Base-by-base conservation (phyloP, 2,888 invertebrate genomes). In the Cotesia congregata region DNA sequence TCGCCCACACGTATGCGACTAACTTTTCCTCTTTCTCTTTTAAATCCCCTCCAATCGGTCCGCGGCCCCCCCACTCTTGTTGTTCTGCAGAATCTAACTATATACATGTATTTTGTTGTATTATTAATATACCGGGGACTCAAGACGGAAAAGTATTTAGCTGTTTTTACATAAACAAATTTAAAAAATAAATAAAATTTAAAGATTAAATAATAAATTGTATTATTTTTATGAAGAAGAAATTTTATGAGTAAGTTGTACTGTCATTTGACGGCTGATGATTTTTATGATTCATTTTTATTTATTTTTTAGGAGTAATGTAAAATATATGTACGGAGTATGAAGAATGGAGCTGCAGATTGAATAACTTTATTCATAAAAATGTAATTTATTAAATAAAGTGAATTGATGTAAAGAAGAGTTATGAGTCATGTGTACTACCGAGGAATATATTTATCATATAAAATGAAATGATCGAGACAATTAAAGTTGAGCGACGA, bases 1-100 rank as follows among this genome's bases (percentile, higher is more conserved):
- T 78, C 75, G 79, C 60, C 74, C 69, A 77, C 77, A 74, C 70
- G 70, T 62, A 77, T 72, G 74, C 71, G 39, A 71, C 71, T 62
- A 62, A 39, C 68, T 67, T 68, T 65, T 68, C 65, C 65, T 67
- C 78, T 76, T 50, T 73, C 69, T 64, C 50, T 62, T 73, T 65
- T 9, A 72, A 50, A 65, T 69, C 77, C 77, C 77, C 77, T 75
- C 77, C 69, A 41, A 15, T 39, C 30, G 20, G n/a, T 59, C 64
- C 38, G 17, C 50, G 39, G 67, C 40, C 61, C 40, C 40, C 61
- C 40, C 41, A 67, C 67, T 20, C 74, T 9, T 5, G 20, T 50
- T 73, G 59, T 20, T 17, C 38, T 15, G 6, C 30, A 7, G 59
- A 61, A 38, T 17, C 17, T 6, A 40, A 41, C 65, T 65, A 65